phyloP scores from a whole-genome alignment of 2,113 vertebrate genomes.

The Corythaeola cristata region DNA sequence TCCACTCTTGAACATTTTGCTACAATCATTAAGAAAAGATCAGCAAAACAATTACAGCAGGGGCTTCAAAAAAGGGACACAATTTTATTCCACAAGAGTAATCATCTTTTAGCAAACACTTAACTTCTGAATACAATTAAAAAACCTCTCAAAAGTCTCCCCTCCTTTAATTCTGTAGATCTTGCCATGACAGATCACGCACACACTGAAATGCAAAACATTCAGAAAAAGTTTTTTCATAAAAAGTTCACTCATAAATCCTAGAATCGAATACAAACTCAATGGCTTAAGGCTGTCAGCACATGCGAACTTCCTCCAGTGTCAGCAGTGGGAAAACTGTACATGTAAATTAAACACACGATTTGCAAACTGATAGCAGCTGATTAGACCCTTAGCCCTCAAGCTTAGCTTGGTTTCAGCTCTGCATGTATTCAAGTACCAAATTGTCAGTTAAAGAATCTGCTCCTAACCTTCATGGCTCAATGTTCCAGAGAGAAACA shows the following conservation, averaged over 20 bases:
- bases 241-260: background rate
- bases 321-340: background rate
- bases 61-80: background rate
- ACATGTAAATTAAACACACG: background rate
- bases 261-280: background rate
- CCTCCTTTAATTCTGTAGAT: background rate
- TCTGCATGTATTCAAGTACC: background rate
- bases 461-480: background rate
- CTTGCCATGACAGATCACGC: background rate
- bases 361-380: background rate
- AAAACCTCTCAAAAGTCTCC: background rate
- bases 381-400: background rate
- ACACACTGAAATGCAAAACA: background rate
- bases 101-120: background rate
- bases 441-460: background rate
- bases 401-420: background rate
- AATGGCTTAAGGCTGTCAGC: background rate
- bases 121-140: background rate
- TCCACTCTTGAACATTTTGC: background rate
- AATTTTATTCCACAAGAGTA: background rate
- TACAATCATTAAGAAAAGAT: background rate
- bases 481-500: background rate
- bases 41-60: background rate
- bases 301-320: background rate
- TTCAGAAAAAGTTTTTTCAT: background rate